These are phyloP conservation scores for Nyctibius grandis DNA, from an alignment of 2,797 vertebrate species.

Conservation along the genomic window DNA sequence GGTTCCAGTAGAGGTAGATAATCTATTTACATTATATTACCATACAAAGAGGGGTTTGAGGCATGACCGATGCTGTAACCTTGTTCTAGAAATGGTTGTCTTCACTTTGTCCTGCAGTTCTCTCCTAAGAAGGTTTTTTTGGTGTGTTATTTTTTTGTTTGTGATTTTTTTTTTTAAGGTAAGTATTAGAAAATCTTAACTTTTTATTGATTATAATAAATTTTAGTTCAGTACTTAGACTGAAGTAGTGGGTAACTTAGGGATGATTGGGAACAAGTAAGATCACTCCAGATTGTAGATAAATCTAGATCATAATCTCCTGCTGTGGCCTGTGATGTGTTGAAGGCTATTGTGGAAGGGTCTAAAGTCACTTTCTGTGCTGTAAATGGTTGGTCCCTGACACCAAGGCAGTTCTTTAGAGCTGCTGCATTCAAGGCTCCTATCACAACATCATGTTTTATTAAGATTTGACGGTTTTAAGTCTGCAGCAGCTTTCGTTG, in stretches of 20 bases:
- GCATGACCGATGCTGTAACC: background rate
- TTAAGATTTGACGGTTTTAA: background rate
- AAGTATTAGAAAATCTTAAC: background rate
- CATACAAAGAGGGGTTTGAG: background rate
- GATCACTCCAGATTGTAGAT: background rate
- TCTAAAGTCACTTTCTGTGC: background rate
- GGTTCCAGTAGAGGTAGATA: background rate
- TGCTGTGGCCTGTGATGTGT: background rate
- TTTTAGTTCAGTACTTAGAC: background rate
- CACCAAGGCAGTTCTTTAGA: background rate
- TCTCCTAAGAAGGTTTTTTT: background rate
- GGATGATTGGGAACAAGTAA: background rate
- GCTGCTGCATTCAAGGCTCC: background rate
- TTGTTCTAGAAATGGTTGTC: background rate
- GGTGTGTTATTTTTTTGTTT: background rate
- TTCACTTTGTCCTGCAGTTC: background rate
- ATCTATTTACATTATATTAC: background rate
- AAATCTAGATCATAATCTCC: background rate
- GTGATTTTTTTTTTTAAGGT: background rate
- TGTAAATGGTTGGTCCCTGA: background rate
- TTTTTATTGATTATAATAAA: background rate
- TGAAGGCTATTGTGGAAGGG: background rate
- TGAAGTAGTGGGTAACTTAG: background rate
- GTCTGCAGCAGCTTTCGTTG: background rate
- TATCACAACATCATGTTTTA: background rate